A percentile compares a stretch with the other conserved stretches of the same genome.
phyloP scores from a whole-genome alignment of 92 coral and sea anemone genomes.

The Pocillopora grandis region DNA sequence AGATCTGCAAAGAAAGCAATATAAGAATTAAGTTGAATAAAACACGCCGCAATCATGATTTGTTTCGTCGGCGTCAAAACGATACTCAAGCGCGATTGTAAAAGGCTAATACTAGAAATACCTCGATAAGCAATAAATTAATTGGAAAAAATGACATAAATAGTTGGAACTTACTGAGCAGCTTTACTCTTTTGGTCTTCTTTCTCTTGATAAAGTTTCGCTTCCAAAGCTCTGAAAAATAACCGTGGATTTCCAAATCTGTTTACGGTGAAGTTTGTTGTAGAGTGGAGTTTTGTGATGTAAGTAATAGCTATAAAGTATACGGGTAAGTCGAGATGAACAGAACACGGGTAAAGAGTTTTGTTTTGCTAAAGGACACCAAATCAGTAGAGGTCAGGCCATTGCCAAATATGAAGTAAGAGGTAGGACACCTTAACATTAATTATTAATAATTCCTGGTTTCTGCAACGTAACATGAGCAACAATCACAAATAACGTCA shows the following conservation, averaged over 20 bases:
- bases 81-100: too few species aligned
- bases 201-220: constrained; percentile 65
- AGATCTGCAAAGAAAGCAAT: constrained; percentile 56
- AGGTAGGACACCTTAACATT: not conserved
- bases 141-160: not conserved
- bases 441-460: not conserved
- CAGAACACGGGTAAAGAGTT: too few species aligned
- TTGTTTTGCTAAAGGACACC: too few species aligned
- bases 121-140: not conserved
- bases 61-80: too few species aligned
- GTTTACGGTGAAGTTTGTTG: not conserved
- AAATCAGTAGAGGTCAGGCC: too few species aligned
- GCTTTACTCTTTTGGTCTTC: constrained; percentile 77
- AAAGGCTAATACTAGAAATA: too few species aligned
- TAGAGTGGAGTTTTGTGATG: too few species aligned
- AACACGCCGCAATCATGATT: too few species aligned
- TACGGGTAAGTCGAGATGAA: too few species aligned
- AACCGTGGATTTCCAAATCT: not conserved
- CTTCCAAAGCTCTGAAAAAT: constrained; percentile 75
- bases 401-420: not conserved
- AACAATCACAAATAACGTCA: not conserved
- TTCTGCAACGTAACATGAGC: not conserved
- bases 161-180: constrained; percentile 57
- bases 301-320: too few species aligned
- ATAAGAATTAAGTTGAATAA: not conserved